These are phyloP conservation scores for Spondyliosoma cantharus DNA, from an alignment of 2,797 vertebrate species.

Conservation along the genomic window DNA sequence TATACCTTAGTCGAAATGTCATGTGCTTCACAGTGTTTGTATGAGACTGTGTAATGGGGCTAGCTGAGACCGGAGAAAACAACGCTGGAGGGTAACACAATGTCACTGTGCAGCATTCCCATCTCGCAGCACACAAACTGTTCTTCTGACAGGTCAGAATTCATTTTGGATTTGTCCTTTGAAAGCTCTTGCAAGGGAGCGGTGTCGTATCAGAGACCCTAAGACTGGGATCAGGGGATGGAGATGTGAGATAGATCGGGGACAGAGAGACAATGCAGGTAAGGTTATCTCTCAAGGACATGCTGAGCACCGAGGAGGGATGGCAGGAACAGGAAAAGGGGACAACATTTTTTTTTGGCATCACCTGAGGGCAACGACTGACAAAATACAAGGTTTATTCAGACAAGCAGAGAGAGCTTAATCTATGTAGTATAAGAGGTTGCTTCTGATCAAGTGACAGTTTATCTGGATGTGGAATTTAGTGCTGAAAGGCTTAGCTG, in stretches of 20 bases:
- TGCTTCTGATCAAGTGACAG: neutral
- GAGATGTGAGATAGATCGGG: slow-evolving; percentile 15
- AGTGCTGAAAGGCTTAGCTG: neutral
- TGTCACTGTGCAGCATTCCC: slow-evolving; percentile 50
- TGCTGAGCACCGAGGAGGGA: neutral
- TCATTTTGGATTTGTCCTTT: slow-evolving; percentile 45
- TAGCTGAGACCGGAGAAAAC: slow-evolving; percentile 36
- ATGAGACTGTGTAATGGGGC: slow-evolving; percentile 14
- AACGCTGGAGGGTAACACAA: slow-evolving; percentile 43
- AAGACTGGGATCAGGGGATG: slow-evolving; percentile 13
- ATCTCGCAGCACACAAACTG: slow-evolving; percentile 35
- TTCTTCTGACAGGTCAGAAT: slow-evolving; percentile 34
- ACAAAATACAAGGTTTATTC: slow-evolving; percentile 11
- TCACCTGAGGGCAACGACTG: slow-evolving; percentile 1
- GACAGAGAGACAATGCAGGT: slow-evolving; percentile 21
- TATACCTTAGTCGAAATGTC: neutral
- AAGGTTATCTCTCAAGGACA: slow-evolving; percentile 51
- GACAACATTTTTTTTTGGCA: neutral
- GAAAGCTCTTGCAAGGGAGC: slow-evolving; percentile 27
- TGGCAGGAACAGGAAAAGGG: neutral
- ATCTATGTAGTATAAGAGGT: neutral
- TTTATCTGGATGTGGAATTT: neutral
- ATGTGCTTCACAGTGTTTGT: slow-evolving; percentile 10
- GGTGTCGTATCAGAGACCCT: slow-evolving; percentile 19
- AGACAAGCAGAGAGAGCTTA: neutral